These are phyloP conservation scores for Mylabris phalerata DNA, from an alignment of 1,140 invertebrate genomes.

Conservation along the genomic window DNA sequence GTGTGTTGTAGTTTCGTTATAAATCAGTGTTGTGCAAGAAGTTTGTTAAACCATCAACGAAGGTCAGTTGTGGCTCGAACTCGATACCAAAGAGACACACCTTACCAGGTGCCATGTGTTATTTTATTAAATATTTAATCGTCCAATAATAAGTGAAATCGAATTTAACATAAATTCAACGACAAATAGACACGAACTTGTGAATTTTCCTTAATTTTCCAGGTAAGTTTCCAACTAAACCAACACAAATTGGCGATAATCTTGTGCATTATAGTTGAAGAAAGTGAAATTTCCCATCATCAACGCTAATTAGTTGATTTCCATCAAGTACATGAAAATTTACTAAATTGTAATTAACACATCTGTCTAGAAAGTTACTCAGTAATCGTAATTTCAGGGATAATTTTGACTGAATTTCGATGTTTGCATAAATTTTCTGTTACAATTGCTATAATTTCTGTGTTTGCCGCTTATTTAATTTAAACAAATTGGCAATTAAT, in stretches of 20 bases:
- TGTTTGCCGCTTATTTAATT: too few relatives aligned
- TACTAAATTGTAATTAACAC: not conserved
- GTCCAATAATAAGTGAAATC: not conserved
- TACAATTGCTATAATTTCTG: too few relatives aligned
- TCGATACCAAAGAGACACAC: constrained; percentile 6
- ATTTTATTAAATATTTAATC: constrained; percentile 4
- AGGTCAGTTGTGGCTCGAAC: constrained; percentile 14
- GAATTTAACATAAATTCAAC: not conserved
- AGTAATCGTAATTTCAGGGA: not conserved
- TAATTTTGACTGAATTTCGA: too few relatives aligned
- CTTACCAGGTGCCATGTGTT: constrained; percentile 10
- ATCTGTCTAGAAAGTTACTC: not conserved
- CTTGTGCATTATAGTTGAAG: too few relatives aligned
- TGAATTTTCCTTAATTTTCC: not conserved
- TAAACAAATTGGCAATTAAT: too few relatives aligned
- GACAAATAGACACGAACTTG: not conserved
- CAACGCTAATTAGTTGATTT: too few relatives aligned
- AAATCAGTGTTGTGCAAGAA: constrained; percentile 19
- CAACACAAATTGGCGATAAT: too few relatives aligned
- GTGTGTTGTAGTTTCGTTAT: not conserved
- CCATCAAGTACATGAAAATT: too few relatives aligned
- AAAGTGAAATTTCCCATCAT: too few relatives aligned
- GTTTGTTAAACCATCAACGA: not conserved
- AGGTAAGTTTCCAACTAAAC: not conserved
- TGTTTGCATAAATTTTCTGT: too few relatives aligned